Percentiles rank a stretch among this genome's conserved stretches.
Conservation (phyloP, 2,888 invertebrate species). For the Busseola fusca region DNA sequence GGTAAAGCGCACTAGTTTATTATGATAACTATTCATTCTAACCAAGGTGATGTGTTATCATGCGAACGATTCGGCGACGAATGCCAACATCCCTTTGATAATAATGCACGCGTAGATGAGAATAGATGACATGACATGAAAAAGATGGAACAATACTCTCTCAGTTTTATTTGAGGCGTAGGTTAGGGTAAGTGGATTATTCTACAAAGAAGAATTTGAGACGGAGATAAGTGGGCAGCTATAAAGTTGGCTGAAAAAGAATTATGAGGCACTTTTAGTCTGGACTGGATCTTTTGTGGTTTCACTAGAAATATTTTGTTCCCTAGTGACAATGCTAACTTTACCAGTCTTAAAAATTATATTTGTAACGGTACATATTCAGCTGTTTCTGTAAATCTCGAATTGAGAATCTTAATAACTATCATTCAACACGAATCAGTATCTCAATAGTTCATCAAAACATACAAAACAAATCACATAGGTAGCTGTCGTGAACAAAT, state of each 20-base stretch:
- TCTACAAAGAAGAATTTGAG: not conserved
- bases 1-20: too few species aligned
- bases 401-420: not conserved
- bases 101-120: slow-evolving; percentile 49
- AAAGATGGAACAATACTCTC: slow-evolving; percentile 22
- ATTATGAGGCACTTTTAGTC: not conserved
- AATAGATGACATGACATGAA: slow-evolving; percentile 28
- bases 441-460: slow-evolving; percentile 8
- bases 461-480: not conserved
- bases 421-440: slow-evolving; percentile 7
- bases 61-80: slow-evolving; percentile 29
- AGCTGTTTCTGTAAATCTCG: not conserved
- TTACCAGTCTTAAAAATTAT: not conserved
- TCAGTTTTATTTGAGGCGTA: not conserved
- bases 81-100: slow-evolving; percentile 56
- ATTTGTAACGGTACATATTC: not conserved
- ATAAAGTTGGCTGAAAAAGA: not conserved
- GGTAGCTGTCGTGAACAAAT: slow-evolving; percentile 24
- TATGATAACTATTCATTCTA: too few species aligned
- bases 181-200: slow-evolving; percentile 4
- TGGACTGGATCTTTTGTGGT: not conserved
- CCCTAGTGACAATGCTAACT: not conserved
- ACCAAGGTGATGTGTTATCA: slow-evolving; percentile 50
- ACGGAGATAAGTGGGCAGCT: not conserved
- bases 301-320: not conserved